These are phyloP conservation scores for Macroramphosus scolopax DNA, from an alignment of 2,797 vertebrate genomes.

Conservation along the genomic window DNA sequence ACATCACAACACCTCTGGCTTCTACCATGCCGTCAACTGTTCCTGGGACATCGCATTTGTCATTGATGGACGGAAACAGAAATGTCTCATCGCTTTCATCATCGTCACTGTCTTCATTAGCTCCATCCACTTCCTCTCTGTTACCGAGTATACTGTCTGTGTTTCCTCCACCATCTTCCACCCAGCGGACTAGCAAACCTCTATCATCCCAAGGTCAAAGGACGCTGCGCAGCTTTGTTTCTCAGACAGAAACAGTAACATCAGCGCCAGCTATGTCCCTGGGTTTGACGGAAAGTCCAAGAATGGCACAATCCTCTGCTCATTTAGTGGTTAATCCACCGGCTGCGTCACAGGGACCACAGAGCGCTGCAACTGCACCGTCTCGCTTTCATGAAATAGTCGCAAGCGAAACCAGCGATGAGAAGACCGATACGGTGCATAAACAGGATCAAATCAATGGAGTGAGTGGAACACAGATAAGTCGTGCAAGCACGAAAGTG, in stretches of 20 bases:
- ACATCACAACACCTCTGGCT: conserved; percentile 2
- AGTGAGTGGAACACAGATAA: conserved; percentile 13
- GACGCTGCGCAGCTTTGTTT: conserved; percentile 58
- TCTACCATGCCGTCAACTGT: conserved; percentile 8
- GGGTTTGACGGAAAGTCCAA: conserved; percentile 40
- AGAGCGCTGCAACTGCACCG: conserved; percentile 17
- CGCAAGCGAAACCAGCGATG: no score
- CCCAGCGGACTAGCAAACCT: conserved; percentile 35
- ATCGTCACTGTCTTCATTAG: conserved; percentile 21
- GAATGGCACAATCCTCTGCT: conserved; percentile 10
- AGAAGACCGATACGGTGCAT: conserved; percentile 32
- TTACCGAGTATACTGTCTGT: conserved; percentile 15
- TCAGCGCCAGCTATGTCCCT: no score
- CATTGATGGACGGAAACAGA: conserved; percentile 18
- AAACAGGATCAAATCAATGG: conserved; percentile 6
- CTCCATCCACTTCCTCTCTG: conserved; percentile 17
- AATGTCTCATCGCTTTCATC: conserved; percentile 29
- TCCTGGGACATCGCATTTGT: conserved; percentile 34
- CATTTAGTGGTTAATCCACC: conserved; percentile 17
- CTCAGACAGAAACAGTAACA: conserved; percentile 47
- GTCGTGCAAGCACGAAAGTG: conserved; percentile 12
- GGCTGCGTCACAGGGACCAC: conserved; percentile 28
- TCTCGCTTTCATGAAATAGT: conserved; percentile 11
- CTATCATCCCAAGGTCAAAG: conserved; percentile 33
- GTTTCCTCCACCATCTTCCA: conserved; percentile 22